phyloP scores from a whole-genome alignment of 2,113 vertebrate species.

The Melanocharis versteri region DNA sequence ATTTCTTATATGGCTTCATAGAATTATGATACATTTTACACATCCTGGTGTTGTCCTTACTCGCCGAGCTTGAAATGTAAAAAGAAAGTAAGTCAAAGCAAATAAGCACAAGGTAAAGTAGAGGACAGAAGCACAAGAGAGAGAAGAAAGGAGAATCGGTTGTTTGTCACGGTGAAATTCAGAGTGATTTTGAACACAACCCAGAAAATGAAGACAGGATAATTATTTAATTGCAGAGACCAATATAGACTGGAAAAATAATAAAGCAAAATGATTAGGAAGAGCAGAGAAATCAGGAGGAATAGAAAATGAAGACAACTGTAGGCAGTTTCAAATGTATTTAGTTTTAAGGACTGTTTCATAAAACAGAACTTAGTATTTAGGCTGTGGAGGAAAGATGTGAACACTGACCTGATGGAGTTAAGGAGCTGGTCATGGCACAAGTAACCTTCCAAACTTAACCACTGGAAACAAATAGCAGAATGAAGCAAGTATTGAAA shows the following conservation, averaged over 20 bases:
- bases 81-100: background rate
- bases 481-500: background rate
- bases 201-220: background rate
- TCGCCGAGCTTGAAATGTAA: background rate
- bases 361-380: background rate
- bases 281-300: background rate
- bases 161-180: background rate
- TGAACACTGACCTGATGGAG: background rate
- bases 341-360: background rate
- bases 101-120: conserved; percentile 11
- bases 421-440: background rate
- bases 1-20: background rate
- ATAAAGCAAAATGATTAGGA: background rate
- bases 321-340: background rate
- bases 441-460: background rate
- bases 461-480: background rate
- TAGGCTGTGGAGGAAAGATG: background rate
- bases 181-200: background rate
- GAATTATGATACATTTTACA: background rate
- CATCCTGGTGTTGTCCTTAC: background rate
- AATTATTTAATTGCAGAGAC: background rate
- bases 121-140: background rate
- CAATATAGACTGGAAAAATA: background rate
- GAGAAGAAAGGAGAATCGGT: background rate
- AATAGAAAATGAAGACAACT: background rate